A percentile compares a stretch with the other conserved stretches of the same genome.
Conservation (phyloP, 2,797 vertebrate species). For the Cirrhinus mrigala region DNA sequence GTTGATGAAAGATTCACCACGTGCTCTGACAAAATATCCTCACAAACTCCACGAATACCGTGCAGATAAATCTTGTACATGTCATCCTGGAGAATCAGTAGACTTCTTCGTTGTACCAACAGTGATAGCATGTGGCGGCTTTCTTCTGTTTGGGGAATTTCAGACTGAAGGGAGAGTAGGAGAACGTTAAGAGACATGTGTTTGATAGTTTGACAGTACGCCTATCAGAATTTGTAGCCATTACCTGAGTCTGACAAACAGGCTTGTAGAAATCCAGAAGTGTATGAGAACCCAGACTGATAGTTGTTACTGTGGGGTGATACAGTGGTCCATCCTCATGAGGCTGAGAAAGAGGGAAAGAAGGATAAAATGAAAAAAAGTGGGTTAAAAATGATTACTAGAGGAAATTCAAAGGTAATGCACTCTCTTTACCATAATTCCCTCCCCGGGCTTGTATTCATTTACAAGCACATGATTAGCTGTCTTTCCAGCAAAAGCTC, state of each 20-base stretch:
- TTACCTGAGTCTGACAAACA: conserved; percentile 63
- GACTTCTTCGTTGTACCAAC: conserved; percentile 83
- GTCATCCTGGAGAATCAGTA: conserved; percentile 84
- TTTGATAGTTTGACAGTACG: conserved; percentile 66
- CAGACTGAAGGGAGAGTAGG: conserved; percentile 38
- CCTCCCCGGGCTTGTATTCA: conserved; percentile 88
- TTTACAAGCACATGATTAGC: conserved; percentile 93
- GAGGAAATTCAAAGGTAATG: not conserved
- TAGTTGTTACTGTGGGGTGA: conserved; percentile 89
- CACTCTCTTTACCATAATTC: conserved; percentile 84
- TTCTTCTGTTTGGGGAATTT: conserved; percentile 70
- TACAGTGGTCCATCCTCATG: conserved; percentile 91
- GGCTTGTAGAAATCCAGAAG: conserved; percentile 88
- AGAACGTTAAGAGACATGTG: not conserved
- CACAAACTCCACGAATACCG: conserved; percentile 72
- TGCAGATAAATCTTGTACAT: conserved; percentile 85
- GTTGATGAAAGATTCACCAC: conserved; percentile 78
- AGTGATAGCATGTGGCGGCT: conserved; percentile 79
- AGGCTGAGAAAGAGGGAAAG: conserved; percentile 69
- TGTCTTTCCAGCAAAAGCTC: conserved; percentile 81
- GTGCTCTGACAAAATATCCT: conserved; percentile 74
- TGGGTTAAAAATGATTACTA: not conserved
- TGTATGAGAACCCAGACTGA: conserved; percentile 89
- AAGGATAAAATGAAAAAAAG: not conserved
- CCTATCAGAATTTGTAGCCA: not conserved